A percentile compares a stretch with the other conserved stretches of the same genome.
These are phyloP conservation scores for Deroplatys truncata DNA, from an alignment of 2,888 invertebrate species.

Conservation along the genomic window DNA sequence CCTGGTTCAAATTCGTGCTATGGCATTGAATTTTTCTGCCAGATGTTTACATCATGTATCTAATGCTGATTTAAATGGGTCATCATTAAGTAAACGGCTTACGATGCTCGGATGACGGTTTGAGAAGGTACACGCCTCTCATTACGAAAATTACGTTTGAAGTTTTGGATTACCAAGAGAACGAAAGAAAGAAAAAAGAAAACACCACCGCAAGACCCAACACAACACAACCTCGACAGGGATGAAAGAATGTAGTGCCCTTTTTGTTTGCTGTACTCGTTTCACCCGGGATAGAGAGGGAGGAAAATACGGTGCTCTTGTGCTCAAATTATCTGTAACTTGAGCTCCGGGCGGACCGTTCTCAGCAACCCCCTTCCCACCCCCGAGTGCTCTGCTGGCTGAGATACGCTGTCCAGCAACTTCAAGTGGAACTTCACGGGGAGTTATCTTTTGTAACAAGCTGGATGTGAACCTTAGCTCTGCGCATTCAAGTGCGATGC, in stretches of 20 bases:
- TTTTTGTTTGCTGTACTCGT: background rate
- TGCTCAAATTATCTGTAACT: background rate
- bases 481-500: too few relatives aligned
- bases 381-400: background rate
- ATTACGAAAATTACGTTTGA: background rate
- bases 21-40: too few relatives aligned
- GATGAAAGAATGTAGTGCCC: background rate
- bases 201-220: background rate
- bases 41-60: too few relatives aligned
- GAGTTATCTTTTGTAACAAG: background rate
- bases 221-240: background rate
- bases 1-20: too few relatives aligned
- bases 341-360: background rate
- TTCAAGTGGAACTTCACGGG: background rate
- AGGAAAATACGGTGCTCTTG: background rate
- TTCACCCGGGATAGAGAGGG: background rate
- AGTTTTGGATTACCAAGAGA: background rate
- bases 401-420: background rate
- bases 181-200: background rate
- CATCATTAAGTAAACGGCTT: background rate
- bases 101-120: background rate
- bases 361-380: background rate
- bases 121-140: background rate
- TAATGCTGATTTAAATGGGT: too few relatives aligned
- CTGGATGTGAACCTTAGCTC: too few relatives aligned